Percentiles rank a stretch among this genome's conserved stretches.
These are phyloP conservation scores for Drosophila jambulina DNA, from an alignment of 1,140 invertebrate species.

Conservation along the genomic window DNA sequence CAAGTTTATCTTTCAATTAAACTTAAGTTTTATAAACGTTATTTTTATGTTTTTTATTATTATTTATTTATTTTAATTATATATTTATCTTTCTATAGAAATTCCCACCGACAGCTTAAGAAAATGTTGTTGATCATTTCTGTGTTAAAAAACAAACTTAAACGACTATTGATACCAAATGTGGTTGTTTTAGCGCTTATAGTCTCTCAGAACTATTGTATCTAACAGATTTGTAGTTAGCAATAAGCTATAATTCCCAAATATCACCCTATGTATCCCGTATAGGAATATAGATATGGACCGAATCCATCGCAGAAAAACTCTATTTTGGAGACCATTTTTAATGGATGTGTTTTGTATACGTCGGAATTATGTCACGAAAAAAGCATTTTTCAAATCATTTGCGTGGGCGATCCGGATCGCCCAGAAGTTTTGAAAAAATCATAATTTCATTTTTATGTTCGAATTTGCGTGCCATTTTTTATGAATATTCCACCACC, in stretches of 20 bases:
- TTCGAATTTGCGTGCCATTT: slow-evolving; percentile 63
- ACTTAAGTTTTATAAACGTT: neutral
- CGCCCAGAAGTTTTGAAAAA: slow-evolving; percentile 48
- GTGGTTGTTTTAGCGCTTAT: neutral
- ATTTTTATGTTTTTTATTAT: neutral
- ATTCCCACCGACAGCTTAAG: neutral
- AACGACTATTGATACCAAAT: neutral
- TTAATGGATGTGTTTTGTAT: slow-evolving; percentile 49
- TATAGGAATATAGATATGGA: neutral
- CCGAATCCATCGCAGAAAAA: neutral
- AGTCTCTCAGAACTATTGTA: neutral
- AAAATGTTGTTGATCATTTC: neutral
- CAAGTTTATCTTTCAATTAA: neutral
- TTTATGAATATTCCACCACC: slow-evolving; percentile 56
- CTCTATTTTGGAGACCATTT: slow-evolving; percentile 26
- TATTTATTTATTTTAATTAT: neutral
- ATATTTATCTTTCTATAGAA: neutral
- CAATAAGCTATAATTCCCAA: neutral
- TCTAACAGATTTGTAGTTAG: neutral
- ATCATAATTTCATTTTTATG: slow-evolving; percentile 78
- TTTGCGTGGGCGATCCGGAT: slow-evolving; percentile 45
- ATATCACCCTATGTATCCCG: neutral
- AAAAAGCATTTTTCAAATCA: slow-evolving; percentile 64
- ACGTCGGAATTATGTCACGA: slow-evolving; percentile 42
- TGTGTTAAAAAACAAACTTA: neutral